phyloP scores from a whole-genome alignment of 2,888 invertebrate species.

The Eupelmus urozonus region DNA sequence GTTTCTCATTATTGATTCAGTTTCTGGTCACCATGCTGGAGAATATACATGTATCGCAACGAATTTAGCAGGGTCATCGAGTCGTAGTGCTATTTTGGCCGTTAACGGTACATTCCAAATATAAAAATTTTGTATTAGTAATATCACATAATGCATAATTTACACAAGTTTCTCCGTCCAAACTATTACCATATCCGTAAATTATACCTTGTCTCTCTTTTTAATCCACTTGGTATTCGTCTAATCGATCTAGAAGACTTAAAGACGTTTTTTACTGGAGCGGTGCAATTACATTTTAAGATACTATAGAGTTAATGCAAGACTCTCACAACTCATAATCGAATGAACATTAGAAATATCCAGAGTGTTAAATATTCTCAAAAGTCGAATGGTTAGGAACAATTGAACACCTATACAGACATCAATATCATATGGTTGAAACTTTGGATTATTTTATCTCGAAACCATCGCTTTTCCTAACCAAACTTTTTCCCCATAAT shows the following conservation, averaged over 20 bases:
- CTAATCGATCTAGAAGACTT: slow-evolving; percentile 85
- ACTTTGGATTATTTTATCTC: too few species aligned
- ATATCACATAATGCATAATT: neutral
- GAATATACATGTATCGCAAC: slow-evolving; percentile 80
- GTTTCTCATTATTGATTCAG: slow-evolving; percentile 79
- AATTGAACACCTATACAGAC: too few species aligned
- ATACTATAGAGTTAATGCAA: too few species aligned
- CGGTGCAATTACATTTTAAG: too few species aligned
- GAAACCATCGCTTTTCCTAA: too few species aligned
- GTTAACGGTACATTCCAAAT: slow-evolving; percentile 80
- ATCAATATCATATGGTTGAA: too few species aligned
- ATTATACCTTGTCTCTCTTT: neutral
- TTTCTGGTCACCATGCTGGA: slow-evolving; percentile 79
- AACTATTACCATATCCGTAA: slow-evolving; percentile 4
- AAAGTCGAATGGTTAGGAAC: too few species aligned
- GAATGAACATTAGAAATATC: too few species aligned
- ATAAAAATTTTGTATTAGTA: slow-evolving; percentile 65
- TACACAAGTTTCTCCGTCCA: neutral
- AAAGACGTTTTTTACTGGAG: too few species aligned
- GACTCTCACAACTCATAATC: too few species aligned
- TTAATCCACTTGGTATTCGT: slow-evolving; percentile 81
- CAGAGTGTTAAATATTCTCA: too few species aligned
- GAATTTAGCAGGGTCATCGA: slow-evolving; percentile 79
- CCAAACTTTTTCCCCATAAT: too few species aligned
- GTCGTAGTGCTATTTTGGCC: slow-evolving; percentile 77